These are phyloP conservation scores for Seira sanloemensis DNA, from an alignment of 2,888 invertebrate genomes.

Conservation along the genomic window DNA sequence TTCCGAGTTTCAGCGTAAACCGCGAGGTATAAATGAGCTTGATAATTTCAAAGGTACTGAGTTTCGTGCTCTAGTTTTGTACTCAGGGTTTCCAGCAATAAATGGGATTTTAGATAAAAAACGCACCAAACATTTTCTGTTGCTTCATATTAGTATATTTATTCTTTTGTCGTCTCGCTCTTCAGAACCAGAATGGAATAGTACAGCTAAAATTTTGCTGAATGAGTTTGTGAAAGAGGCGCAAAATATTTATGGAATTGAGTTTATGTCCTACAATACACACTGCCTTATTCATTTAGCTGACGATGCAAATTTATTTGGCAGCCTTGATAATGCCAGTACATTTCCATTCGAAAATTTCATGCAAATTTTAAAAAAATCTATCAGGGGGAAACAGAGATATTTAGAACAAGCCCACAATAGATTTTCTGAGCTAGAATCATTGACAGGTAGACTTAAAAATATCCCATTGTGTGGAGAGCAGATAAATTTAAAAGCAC, in stretches of 20 bases:
- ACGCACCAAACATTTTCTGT: not conserved
- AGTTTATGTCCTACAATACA: constrained; percentile 5
- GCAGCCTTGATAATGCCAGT: not conserved
- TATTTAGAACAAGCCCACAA: too few relatives aligned
- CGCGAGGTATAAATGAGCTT: not conserved
- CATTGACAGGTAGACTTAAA: too few relatives aligned
- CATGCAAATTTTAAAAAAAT: not conserved
- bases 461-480: too few relatives aligned
- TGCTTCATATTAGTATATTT: not conserved
- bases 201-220: not conserved
- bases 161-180: not conserved
- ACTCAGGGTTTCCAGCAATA: not conserved
- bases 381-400: too few relatives aligned
- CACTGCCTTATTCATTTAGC: constrained; percentile 7
- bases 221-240: not conserved
- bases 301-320: constrained; percentile 8
- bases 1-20: constrained; percentile 8
- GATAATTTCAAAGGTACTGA: constrained; percentile 19
- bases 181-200: not conserved
- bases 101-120: not conserved
- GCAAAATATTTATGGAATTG: not conserved
- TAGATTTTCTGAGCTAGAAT: too few relatives aligned
- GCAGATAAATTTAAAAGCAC: too few relatives aligned
- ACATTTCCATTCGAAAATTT: constrained; percentile 29
- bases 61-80: not conserved